Base-by-base conservation (phyloP, 2,888 invertebrate species). In the Eristalinus sepulchralis region DNA sequence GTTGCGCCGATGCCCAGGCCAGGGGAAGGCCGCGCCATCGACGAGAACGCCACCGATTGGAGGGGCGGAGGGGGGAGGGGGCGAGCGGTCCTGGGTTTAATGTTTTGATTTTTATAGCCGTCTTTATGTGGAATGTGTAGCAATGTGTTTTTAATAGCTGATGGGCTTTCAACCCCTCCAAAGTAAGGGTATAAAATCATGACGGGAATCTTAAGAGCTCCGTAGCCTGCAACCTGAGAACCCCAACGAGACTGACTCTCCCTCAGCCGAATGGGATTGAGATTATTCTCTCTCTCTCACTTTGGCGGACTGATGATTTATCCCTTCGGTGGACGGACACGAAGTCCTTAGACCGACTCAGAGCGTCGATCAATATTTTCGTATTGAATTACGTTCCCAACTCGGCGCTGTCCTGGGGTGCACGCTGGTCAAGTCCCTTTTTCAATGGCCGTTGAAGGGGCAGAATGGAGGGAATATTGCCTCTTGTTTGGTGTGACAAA, bases 121-220 rank as follows among this genome's bases (percentile, higher is more conserved):
- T 68, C 64, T 60, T 20, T 39, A 20, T 36, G 55, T 27, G 68
- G 60, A 67, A 53, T 77, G 34, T 27, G 60, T 60, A 47, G 53
- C 77, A 77, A 77, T 77, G 68, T 77, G 62, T 77, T 77, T 68
- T 68, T 62, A 77, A 77, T 36, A 77, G 68, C 34, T 27, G 53
- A 68, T 20, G 76, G 60, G 53, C 62, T n/a, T 55, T 62, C 47
- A 55, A 47, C 27, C 33, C 34, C 67, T 34, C 17, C 2, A 20
- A 33, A 67, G 53, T n/a, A 60, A 36, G 22, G 62, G 27, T 24
- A 68, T 68, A 27, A 53, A 77, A 62, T 62, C 55, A 64, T 66
- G 75, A 75, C 9, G 75, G 39, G 75, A 57, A 62, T 34, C 68
- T 77, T 55, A 77, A 53, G 47, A 62, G 66, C 60, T 57, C 20